phyloP scores from a whole-genome alignment of 2,797 vertebrate genomes.

The Benthosema pterotum region DNA sequence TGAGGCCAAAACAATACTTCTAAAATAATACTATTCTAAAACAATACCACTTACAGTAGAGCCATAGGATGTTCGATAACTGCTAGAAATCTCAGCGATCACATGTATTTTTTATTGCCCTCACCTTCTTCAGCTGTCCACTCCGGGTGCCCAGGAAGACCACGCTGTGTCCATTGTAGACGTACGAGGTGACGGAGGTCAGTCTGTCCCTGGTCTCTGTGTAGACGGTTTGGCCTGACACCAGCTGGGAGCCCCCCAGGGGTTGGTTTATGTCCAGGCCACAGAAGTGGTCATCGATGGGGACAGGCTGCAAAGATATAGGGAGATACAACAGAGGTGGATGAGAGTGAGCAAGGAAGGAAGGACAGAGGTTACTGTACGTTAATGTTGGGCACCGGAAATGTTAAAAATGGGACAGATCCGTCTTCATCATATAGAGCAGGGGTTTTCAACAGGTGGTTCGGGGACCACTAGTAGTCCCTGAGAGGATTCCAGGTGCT shows the following conservation, averaged over 20 bases:
- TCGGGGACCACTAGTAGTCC: too few species aligned
- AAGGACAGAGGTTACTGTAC: too few species aligned
- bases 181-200: conserved; percentile 91
- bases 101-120: conserved; percentile 28
- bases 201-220: conserved; percentile 89
- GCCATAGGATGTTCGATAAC: too few species aligned
- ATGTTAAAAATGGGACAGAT: too few species aligned
- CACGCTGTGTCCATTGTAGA: conserved; percentile 91
- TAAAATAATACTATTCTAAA: too few species aligned
- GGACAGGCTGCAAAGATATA: conserved; percentile 87
- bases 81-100: too few species aligned
- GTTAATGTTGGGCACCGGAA: too few species aligned
- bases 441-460: too few species aligned
- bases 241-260: conserved; percentile 89
- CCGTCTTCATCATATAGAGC: too few species aligned
- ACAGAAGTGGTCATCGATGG: conserved; percentile 96
- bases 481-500: too few species aligned
- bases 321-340: neutral
- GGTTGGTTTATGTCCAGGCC: conserved; percentile 96
- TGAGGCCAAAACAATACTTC: too few species aligned
- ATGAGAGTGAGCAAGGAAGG: neutral
- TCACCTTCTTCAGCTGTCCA: conserved; percentile 93
- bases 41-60: too few species aligned
- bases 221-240: conserved; percentile 87
- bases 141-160: conserved; percentile 92